Conservation (phyloP, 2,113 vertebrate genomes). For the Lontra canadensis region DNA sequence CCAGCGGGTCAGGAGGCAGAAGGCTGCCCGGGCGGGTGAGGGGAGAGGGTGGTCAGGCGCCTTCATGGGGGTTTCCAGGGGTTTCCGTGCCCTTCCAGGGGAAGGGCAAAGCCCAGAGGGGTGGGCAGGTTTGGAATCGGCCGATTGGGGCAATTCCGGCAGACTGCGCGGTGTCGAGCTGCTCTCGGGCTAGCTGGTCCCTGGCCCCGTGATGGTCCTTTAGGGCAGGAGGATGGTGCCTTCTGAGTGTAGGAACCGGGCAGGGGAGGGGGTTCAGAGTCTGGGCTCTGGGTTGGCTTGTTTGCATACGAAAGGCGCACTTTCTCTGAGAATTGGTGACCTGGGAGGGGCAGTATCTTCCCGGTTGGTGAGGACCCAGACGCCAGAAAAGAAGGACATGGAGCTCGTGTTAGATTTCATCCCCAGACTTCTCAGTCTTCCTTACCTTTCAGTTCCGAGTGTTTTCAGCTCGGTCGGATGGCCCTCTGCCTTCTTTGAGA, state of each 20-base stretch:
- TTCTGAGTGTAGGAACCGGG: no score
- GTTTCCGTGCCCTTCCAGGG: accelerated
- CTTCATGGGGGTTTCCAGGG: not conserved
- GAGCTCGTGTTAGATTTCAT: accelerated
- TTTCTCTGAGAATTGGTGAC: not conserved
- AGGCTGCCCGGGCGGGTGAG: not conserved
- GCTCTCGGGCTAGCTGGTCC: not conserved
- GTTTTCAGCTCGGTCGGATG: not conserved
- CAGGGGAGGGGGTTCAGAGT: not conserved
- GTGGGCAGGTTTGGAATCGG: accelerated
- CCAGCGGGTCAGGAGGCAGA: not conserved
- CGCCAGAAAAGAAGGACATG: not conserved
- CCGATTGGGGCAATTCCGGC: accelerated
- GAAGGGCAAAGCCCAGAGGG: not conserved
- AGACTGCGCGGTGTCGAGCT: not conserved
- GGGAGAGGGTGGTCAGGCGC: accelerated
- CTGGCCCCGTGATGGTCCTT: not conserved
- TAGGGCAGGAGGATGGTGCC: accelerated
- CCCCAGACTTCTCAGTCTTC: no score
- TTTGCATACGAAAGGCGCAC: accelerated
- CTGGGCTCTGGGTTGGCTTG: not conserved
- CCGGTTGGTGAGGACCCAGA: not conserved
- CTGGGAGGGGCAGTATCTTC: not conserved
- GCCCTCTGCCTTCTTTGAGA: not conserved
- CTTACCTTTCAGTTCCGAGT: not conserved